phyloP scores from a whole-genome alignment of 1,140 invertebrate species.

The Archivesica marissinica region DNA sequence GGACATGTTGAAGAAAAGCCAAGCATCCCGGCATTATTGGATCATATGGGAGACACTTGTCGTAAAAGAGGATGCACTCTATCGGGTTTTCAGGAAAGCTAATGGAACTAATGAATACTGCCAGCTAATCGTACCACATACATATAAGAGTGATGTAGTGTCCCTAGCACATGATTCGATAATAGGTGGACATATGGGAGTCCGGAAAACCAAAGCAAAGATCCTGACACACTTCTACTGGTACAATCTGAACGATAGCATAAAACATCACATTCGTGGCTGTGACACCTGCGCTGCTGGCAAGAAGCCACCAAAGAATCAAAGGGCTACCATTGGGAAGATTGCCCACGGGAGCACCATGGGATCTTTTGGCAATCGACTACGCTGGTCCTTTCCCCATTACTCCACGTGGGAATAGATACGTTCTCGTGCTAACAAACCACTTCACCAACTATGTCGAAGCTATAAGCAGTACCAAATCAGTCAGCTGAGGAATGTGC shows the following conservation, averaged over 20 bases:
- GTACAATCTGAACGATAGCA: slow-evolving; percentile 46
- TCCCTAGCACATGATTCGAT: neutral
- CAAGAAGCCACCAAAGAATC: neutral
- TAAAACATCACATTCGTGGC: neutral
- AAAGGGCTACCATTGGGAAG: neutral
- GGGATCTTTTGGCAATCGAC: slow-evolving; percentile 23
- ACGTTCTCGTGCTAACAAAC: slow-evolving; percentile 31
- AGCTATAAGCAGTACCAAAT: slow-evolving; percentile 60
- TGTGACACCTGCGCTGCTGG: neutral
- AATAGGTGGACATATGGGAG: neutral
- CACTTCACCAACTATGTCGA: slow-evolving; percentile 56
- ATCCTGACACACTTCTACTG: slow-evolving; percentile 18
- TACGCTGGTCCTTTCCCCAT: slow-evolving; percentile 14
- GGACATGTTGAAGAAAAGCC: neutral
- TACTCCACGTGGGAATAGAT: slow-evolving; percentile 8
- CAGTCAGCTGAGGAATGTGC: slow-evolving; percentile 56
- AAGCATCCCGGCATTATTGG: neutral
- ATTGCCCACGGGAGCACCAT: slow-evolving; percentile 1
- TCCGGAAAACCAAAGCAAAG: slow-evolving; percentile 6
- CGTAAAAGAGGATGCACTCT: neutral
- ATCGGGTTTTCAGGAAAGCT: neutral
- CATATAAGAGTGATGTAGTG: slow-evolving; percentile 7
- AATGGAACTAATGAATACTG: neutral
- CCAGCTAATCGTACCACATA: slow-evolving; percentile 17
- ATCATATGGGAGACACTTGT: neutral